Evolutionary conservation across 2,113 vertebrate species (phyloP), one percentile per base, ranked within the genome.

Genomic region (Megaleporinus macrocephalus): DNA sequence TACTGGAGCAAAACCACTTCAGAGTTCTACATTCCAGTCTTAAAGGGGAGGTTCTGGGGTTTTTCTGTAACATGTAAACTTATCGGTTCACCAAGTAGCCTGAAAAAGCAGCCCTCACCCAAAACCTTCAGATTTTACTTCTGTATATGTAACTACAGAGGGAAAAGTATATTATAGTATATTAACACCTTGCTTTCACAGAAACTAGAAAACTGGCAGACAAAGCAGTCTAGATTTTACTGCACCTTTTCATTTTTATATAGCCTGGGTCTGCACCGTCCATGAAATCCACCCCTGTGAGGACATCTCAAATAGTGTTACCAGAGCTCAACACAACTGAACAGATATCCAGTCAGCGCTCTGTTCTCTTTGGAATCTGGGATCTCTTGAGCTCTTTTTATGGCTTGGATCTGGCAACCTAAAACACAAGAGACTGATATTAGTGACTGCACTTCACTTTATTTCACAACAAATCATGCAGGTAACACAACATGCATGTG

Each of bases 211-310:
- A 36, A 65, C 41, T 20, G 65, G 4, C 72, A 18, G 27, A 73
- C 15, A 65, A 15, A 14, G 27, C 1, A n/a, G 27, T 57, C 30
- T 53, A 47, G 36, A 44, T 73, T 53, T 41, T 62, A 63, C 59
- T 16, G 2, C 82, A 89, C 88, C 88, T 86, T 85, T 84, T 89
- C 88, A 89, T 89, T 71, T 88, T 89, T 72, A 88, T 83, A 83
- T 82, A 86, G 79, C 83, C 81, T 70, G 55, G 73, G 71, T 83
- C 79, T 82, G 77, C 76, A 85, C 73, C 70, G 33, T 81, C 82
- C 79, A 85, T 76, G 76, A 83, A 89, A 87, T 82, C 79, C 83
- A 85, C 73, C 83, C 83, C 47, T 84, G 36, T 53, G 24, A 85
- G 81, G 63, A 84, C 86, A 86, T 89, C 70, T 62, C 79, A 78